These are phyloP conservation scores for Scaptomyza reducta DNA, from an alignment of 2,888 invertebrate genomes.

Conservation along the genomic window DNA sequence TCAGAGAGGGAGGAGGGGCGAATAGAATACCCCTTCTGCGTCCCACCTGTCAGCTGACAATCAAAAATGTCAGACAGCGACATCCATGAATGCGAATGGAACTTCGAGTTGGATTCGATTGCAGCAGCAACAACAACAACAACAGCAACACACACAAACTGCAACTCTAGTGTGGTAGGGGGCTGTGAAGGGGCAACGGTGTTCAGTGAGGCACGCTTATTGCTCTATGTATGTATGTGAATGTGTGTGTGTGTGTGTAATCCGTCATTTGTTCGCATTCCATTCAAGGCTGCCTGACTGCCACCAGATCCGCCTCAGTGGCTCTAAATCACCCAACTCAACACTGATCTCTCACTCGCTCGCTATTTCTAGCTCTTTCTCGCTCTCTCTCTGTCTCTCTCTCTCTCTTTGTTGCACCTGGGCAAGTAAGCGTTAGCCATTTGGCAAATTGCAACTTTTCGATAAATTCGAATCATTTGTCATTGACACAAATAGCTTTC, in stretches of 20 bases:
- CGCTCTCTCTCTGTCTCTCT: conserved; percentile 1
- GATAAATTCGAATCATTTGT: conserved; percentile 79
- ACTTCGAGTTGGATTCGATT: conserved; percentile 22
- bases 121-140: conserved; percentile 10
- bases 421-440: conserved; percentile 47
- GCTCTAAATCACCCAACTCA: conserved; percentile 35
- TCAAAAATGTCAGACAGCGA: conserved; percentile 71
- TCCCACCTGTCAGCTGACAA: conserved; percentile 65
- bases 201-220: conserved; percentile 4
- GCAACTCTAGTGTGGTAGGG: conserved; percentile 4
- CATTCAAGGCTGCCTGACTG: conserved; percentile 71
- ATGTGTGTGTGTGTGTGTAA: conserved; percentile 41
- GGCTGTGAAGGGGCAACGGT: conserved; percentile 2
- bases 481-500: conserved; percentile 80
- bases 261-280: conserved; percentile 75
- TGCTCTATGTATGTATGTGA: neutral
- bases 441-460: conserved; percentile 78
- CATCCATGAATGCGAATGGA: conserved; percentile 37
- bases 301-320: conserved; percentile 66
- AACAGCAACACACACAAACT: neutral
- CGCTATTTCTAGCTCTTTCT: conserved; percentile 1
- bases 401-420: conserved; percentile 43
- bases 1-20: neutral
- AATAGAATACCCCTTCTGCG: neutral
- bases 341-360: conserved; percentile 8